A percentile compares a stretch with the other conserved stretches of the same genome.
These are phyloP conservation scores for Hirtodrosophila alboralis DNA, from an alignment of 2,888 invertebrate genomes.

Conservation along the genomic window DNA sequence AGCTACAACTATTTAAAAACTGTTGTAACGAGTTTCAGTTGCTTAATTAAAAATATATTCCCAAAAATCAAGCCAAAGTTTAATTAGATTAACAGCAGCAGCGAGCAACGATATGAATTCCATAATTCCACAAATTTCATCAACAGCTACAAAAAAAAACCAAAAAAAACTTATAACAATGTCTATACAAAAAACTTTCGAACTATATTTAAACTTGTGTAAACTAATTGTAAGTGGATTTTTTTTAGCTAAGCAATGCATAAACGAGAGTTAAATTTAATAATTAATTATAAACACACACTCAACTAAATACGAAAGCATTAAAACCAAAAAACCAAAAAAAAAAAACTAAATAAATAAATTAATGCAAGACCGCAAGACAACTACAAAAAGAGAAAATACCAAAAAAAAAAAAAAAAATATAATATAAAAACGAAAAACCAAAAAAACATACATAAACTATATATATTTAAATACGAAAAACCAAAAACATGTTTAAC, in stretches of 20 bases:
- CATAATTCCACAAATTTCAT: too few species aligned
- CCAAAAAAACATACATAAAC: constrained; percentile 53
- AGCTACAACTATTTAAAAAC: background rate
- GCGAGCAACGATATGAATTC: too few species aligned
- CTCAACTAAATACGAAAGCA: constrained; percentile 39
- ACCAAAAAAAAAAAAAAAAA: constrained; percentile 14
- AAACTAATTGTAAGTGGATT: constrained; percentile 74
- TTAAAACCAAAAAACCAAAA: constrained; percentile 54
- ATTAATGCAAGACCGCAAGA: constrained; percentile 36
- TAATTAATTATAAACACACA: constrained; percentile 60
- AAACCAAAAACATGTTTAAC: constrained; percentile 63
- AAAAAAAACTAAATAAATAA: too few species aligned
- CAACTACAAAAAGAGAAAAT: constrained; percentile 42
- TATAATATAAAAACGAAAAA: constrained; percentile 5
- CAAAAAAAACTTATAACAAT: constrained; percentile 1
- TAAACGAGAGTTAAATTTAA: constrained; percentile 68
- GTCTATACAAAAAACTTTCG: constrained; percentile 41
- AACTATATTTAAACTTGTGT: constrained; percentile 67
- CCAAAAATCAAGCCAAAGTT: too few species aligned
- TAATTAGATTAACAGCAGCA: too few species aligned
- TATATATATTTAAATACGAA: constrained; percentile 73
- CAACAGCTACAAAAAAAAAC: background rate
- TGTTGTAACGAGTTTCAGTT: constrained; percentile 9
- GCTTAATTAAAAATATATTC: too few species aligned
- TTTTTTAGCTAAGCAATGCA: constrained; percentile 77